Percentiles rank a stretch among this genome's conserved stretches.
Evolutionary conservation across 1,140 invertebrate genomes (phyloP).

Genomic region (Sitophilus oryzae): DNA sequence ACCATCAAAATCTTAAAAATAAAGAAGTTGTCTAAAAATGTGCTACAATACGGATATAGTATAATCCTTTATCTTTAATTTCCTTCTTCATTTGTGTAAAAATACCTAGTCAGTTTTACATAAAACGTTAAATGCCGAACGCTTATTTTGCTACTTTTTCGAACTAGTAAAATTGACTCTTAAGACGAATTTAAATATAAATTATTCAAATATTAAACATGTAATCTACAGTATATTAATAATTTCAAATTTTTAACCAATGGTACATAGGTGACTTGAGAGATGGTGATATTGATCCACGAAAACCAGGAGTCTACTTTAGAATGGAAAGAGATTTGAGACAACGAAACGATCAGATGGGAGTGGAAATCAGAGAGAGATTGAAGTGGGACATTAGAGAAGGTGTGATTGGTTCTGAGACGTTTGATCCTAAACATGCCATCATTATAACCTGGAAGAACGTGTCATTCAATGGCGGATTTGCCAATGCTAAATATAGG

Average conservation of each 20-base stretch:
- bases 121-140: too few relatives aligned
- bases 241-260: not conserved
- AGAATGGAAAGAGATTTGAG: slow-evolving; percentile 63
- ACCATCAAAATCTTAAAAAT: too few relatives aligned
- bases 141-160: too few relatives aligned
- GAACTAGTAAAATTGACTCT: too few relatives aligned
- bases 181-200: not conserved
- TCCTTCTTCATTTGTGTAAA: too few relatives aligned
- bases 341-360: slow-evolving; percentile 72
- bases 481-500: slow-evolving; percentile 69
- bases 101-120: too few relatives aligned
- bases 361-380: slow-evolving; percentile 79
- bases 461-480: slow-evolving; percentile 84
- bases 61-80: too few relatives aligned
- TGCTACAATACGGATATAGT: too few relatives aligned
- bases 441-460: slow-evolving; percentile 95
- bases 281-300: slow-evolving; percentile 50
- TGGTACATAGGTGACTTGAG: slow-evolving; percentile 36
- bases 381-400: slow-evolving; percentile 83
- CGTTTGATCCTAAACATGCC: slow-evolving; percentile 84
- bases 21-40: too few relatives aligned
- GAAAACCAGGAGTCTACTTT: slow-evolving; percentile 72
- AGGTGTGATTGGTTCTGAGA: slow-evolving; percentile 84
- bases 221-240: not conserved
- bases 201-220: not conserved